Evolutionary conservation across 1,140 invertebrate genomes (phyloP).

Genomic region (Procambarus virginalis): DNA sequence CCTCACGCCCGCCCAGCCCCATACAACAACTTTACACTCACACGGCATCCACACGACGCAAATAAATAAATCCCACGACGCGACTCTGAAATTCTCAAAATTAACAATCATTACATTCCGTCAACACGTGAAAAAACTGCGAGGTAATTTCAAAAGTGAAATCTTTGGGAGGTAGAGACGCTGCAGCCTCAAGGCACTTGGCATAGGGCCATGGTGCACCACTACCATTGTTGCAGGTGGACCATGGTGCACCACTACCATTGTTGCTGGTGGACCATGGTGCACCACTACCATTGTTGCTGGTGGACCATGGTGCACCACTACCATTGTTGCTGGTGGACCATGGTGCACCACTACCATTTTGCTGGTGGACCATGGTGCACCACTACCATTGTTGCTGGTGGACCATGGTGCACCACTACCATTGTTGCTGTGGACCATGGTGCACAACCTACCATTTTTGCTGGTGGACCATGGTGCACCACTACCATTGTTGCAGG

Average conservation of each 20-base stretch:
- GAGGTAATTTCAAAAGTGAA: neutral
- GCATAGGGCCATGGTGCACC: slow-evolving; percentile 40
- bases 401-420: neutral
- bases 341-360: slow-evolving; percentile 2
- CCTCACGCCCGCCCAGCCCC: neutral
- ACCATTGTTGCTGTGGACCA: neutral
- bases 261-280: neutral
- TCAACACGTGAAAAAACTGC: neutral
- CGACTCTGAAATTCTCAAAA: neutral
- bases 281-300: neutral
- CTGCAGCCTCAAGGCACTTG: slow-evolving; percentile 20
- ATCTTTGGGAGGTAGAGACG: neutral
- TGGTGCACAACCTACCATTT: neutral
- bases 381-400: neutral
- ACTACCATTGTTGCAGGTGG: slow-evolving; percentile 1
- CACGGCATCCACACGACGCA: neutral
- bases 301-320: slow-evolving; percentile 4
- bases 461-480: neutral
- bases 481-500: neutral
- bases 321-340: neutral
- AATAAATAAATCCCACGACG: neutral
- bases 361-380: neutral
- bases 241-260: neutral
- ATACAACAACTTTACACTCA: neutral
- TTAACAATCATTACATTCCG: neutral